Percentiles rank a stretch among this genome's conserved stretches.
phyloP scores from a whole-genome alignment of 2,113 vertebrate species.

The Bolborhynchus lineola region DNA sequence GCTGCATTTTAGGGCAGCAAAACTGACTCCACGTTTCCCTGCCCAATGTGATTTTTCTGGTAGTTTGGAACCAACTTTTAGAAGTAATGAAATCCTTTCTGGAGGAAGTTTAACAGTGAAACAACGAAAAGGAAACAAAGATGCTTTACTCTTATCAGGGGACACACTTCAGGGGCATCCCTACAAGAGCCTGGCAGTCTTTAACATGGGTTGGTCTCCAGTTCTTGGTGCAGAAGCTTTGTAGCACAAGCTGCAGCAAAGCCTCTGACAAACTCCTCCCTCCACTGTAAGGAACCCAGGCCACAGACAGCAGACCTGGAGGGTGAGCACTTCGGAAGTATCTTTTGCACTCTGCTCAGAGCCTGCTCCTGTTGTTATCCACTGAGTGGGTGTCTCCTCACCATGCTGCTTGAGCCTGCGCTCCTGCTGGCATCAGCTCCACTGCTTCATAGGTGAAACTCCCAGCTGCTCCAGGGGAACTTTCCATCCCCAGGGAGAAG shows the following conservation, averaged over 20 bases:
- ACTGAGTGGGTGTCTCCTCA: slow-evolving; percentile 61
- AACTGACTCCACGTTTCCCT: not conserved
- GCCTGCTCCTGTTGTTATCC: not conserved
- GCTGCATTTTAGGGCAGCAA: slow-evolving; percentile 9
- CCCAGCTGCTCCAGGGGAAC: slow-evolving; percentile 78
- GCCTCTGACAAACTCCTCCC: not conserved
- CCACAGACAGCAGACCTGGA: not conserved
- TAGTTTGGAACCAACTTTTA: not conserved
- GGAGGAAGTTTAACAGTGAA: not conserved
- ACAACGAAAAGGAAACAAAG: not conserved
- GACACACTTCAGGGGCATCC: not conserved
- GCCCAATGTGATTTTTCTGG: not conserved
- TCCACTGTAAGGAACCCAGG: not conserved
- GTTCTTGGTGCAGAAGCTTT: not conserved
- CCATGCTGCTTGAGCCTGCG: slow-evolving; percentile 84
- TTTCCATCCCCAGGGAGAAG: slow-evolving; percentile 93
- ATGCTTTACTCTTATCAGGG: not conserved
- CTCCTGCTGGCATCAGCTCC: slow-evolving; percentile 81
- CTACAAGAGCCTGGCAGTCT: not conserved
- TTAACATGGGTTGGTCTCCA: not conserved
- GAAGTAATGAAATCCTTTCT: not conserved
- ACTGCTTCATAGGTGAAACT: slow-evolving; percentile 82
- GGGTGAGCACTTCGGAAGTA: not conserved
- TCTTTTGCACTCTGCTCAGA: not conserved
- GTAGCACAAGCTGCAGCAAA: not conserved